Percentiles rank a stretch among this genome's conserved stretches.
These are phyloP conservation scores for Argyrosomus japonicus DNA, from an alignment of 2,113 vertebrate species.

Conservation along the genomic window DNA sequence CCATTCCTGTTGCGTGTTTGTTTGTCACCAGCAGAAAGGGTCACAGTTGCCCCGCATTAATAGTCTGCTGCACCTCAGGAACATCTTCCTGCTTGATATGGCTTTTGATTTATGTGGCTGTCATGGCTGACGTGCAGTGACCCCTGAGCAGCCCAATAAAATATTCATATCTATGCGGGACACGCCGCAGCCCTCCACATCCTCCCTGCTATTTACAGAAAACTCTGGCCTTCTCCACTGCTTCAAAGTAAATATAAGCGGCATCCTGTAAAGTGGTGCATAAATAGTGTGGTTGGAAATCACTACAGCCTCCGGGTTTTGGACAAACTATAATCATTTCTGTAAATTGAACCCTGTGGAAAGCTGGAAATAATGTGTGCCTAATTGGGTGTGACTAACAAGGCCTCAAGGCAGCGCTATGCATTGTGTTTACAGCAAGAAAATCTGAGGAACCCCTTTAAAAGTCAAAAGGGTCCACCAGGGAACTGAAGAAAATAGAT, in stretches of 20 bases:
- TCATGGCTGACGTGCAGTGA: conserved; percentile 58
- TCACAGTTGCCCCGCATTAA: conserved; percentile 40
- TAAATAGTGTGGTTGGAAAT: conserved; percentile 9
- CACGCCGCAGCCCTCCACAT: conserved; percentile 20
- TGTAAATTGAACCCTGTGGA: conserved; percentile 39
- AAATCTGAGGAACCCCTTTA: neutral
- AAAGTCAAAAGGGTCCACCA: neutral
- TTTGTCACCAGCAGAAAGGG: conserved; percentile 22
- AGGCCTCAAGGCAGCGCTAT: conserved; percentile 9
- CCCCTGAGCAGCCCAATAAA: conserved; percentile 63
- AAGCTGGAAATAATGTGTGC: conserved; percentile 38
- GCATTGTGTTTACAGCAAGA: conserved; percentile 36
- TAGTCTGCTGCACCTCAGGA: conserved; percentile 58
- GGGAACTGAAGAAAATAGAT: neutral
- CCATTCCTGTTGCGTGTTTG: conserved; percentile 25
- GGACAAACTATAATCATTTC: conserved; percentile 37
- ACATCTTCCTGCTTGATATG: conserved; percentile 55
- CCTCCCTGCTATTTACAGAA: conserved; percentile 18
- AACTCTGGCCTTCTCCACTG: neutral
- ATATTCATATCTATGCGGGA: conserved; percentile 66
- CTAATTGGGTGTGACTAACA: conserved; percentile 50
- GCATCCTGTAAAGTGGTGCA: neutral
- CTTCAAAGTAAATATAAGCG: conserved; percentile 24
- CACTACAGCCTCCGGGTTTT: conserved; percentile 19
- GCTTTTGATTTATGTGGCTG: conserved; percentile 68